phyloP scores from a whole-genome alignment of 1,140 invertebrate species.

The Phenacoccus solenopsis region DNA sequence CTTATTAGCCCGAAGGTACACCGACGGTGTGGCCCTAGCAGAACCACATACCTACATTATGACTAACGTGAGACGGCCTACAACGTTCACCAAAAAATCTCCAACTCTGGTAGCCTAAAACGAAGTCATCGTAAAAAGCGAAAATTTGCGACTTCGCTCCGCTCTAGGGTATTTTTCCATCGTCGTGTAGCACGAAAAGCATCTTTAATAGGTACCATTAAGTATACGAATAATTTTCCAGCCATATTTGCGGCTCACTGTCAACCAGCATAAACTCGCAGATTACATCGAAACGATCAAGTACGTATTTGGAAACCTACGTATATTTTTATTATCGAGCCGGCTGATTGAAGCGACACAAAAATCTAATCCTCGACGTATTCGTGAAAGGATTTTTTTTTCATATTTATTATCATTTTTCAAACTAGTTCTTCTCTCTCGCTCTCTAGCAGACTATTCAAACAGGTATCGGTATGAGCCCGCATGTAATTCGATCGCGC shows the following conservation, averaged over 20 bases:
- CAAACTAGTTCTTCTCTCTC: neutral
- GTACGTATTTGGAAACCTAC: too few species aligned
- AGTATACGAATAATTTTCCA: too few species aligned
- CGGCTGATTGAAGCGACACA: neutral
- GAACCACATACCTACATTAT: neutral
- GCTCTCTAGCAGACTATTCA: neutral
- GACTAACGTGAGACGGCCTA: neutral
- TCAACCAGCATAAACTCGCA: too few species aligned
- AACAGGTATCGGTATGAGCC: neutral
- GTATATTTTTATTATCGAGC: too few species aligned
- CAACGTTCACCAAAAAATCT: neutral
- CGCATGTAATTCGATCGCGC: conserved; percentile 9
- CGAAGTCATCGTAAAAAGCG: too few species aligned
- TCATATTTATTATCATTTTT: too few species aligned
- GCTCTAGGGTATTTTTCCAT: too few species aligned
- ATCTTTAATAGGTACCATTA: too few species aligned
- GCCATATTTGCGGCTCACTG: too few species aligned
- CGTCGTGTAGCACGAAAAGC: too few species aligned
- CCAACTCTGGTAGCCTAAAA: neutral
- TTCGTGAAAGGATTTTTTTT: conserved; percentile 1
- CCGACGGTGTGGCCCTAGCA: neutral
- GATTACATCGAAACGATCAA: too few species aligned
- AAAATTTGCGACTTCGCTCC: too few species aligned
- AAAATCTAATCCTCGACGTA: neutral
- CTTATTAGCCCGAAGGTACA: neutral